These are phyloP conservation scores for Channallabes apus DNA, from an alignment of 2,797 vertebrate genomes.

Conservation along the genomic window DNA sequence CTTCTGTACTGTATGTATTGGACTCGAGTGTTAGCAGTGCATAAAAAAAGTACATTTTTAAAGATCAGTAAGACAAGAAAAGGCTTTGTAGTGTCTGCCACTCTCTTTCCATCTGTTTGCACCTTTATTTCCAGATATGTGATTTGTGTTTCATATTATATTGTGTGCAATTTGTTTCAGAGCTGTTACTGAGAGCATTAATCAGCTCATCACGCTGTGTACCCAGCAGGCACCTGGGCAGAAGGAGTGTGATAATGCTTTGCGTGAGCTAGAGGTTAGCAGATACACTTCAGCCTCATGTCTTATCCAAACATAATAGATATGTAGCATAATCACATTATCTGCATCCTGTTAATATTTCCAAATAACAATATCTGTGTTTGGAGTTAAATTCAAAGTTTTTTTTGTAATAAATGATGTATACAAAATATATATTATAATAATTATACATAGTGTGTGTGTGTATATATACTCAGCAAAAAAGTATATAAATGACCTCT, in stretches of 20 bases:
- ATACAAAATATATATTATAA: too few species aligned
- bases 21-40: slow-evolving; percentile 48
- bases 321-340: background rate
- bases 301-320: background rate
- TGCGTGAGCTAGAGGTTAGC: slow-evolving; percentile 93
- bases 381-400: background rate
- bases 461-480: too few species aligned
- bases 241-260: slow-evolving; percentile 96
- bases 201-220: slow-evolving; percentile 95
- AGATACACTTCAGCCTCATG: background rate
- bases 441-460: too few species aligned
- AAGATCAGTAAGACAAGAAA: slow-evolving; percentile 29
- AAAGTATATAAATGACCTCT: too few species aligned
- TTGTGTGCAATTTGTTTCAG: slow-evolving; percentile 72
- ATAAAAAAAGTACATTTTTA: slow-evolving; percentile 32
- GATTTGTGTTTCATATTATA: slow-evolving; percentile 17
- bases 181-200: slow-evolving; percentile 98
- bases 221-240: slow-evolving; percentile 97
- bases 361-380: background rate
- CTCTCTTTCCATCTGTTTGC: background rate
- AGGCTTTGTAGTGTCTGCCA: background rate
- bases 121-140: slow-evolving; percentile 33
- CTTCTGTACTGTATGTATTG: background rate
- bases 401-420: too few species aligned
- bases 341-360: too few species aligned